Evolutionary conservation across 53 echinoderm and acorn worm genomes (phyloP), one percentile per base, ranked within the genome.

Genomic region (Crossaster papposus): DNA sequence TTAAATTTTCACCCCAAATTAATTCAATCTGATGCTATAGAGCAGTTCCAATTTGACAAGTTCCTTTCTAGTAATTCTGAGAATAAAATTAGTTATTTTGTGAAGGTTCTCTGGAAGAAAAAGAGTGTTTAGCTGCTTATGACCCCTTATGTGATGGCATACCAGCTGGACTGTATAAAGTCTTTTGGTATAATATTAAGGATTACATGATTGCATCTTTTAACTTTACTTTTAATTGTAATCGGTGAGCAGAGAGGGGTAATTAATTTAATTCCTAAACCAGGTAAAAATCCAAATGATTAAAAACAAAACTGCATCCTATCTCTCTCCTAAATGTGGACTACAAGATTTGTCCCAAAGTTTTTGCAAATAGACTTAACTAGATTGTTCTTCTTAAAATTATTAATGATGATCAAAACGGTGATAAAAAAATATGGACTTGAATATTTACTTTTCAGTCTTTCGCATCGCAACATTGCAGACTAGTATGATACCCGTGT

Each of bases 251-350:
- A 63, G 65, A 89, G 89, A 65, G 90, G 91, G 23, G 82, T 91
- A 38, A 91, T 89, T 36, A 93, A 91, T n/a, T 78, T 90, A 23
- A 90, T 91, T 53, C 86, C 80, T 17, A 93, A 93, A 72, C 79
- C 88, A 28, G 92, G 79, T 55, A 93, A 89, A 70, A 77, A 91
- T 72, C 83, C 78, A 13, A 9, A 3, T 51, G 33, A 11, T 37
- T 95, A 51, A 86, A 88, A n/a, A n/a, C n/a, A 31, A 95, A 88
- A 64, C 93, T 84, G 76, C 75, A 88, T 8, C 93, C 90, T 26
- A 93, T 95, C 64, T 83, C 93, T 24, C 73, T 95, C 4, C 72
- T 95, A 62, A 95, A 93, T 74, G 77, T 81, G 0, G 92, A 94
- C 51, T 92, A 94, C 79, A 92, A 91, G 23, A 88, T 92, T 32